Base-by-base conservation (phyloP, 2,888 invertebrate species). In the Luffia ferchaultella region DNA sequence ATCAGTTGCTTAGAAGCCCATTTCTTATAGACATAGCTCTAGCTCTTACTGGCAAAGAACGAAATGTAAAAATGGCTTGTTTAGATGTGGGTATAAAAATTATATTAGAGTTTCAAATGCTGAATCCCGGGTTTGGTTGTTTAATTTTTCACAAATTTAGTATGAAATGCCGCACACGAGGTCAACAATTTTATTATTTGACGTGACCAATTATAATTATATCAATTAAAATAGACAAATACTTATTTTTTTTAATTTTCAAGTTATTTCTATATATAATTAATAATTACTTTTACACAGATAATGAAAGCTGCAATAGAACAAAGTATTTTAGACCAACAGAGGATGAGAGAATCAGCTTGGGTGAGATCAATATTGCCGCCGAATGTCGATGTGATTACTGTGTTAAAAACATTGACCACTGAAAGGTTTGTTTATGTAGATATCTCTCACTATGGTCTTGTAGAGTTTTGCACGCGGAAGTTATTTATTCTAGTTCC, bases 21-120 rank as follows among this genome's bases (percentile, higher is more conserved):
- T 76, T 80, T 50, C 55, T 80, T 0, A 54, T 80, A 1, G 76
- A 78, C 53, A 45, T 80, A n/a, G 76, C 77, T 0, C 59, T 82
- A 1, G 76, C 76, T 5, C 52, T 78, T 52, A 67, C 76, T 0
- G 71, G 71, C 16, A 76, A 76, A 49, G 77, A 76, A 2, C 49
- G 67, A 0, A 76, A 79, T 16, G 76, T 70, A 48, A 68, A 63
- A 60, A 57, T 73, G 18, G 65, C 65, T 16, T 80, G 79, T 55
- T 66, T 82, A 51, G 76, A 77, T 62, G 82, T 79, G 54, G 73
- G 73, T 68, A 45, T 16, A 30, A 7, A 7, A 30, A 30, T 30
- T 7, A 30, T 30, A 30, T 7, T 3, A 30, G 30, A n/a, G n/a
- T n/a, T n/a, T n/a, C n/a, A n/a, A n/a, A 30, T 30, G 30, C 5